phyloP scores from a whole-genome alignment of 2,888 invertebrate species.

The Drosophila nr. perissopoda region DNA sequence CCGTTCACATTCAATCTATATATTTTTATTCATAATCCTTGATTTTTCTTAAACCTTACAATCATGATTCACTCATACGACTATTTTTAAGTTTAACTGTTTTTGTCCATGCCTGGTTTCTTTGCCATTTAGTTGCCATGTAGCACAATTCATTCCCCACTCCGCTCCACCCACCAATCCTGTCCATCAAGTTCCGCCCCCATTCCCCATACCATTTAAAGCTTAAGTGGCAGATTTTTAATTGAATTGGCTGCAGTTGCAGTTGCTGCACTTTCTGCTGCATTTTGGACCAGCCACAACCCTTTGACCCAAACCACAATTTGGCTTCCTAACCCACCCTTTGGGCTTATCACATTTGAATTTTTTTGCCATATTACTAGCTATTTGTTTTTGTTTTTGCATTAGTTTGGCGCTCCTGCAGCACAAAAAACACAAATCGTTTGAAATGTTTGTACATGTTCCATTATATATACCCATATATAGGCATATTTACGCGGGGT shows the following conservation, averaged over 20 bases:
- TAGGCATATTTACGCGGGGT: conserved; percentile 17
- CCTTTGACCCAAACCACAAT: conserved; percentile 29
- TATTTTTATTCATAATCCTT: background rate
- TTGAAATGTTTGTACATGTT: conserved; percentile 66
- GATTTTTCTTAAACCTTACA: background rate
- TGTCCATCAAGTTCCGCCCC: background rate
- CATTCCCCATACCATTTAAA: conserved; percentile 38
- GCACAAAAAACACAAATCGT: conserved; percentile 50
- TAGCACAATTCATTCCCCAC: conserved; percentile 11
- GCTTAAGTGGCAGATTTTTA: conserved; percentile 82
- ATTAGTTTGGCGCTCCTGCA: conserved; percentile 67
- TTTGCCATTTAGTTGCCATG: conserved; percentile 31
- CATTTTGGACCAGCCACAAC: conserved; percentile 38
- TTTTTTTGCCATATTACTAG: conserved; percentile 68
- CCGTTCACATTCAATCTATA: background rate
- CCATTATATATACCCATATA: conserved; percentile 43
- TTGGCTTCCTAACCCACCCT: background rate
- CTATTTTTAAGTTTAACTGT: background rate
- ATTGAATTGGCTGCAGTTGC: conserved; percentile 80
- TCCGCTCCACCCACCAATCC: background rate
- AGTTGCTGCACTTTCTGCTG: conserved; percentile 50
- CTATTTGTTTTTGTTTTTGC: conserved; percentile 73
- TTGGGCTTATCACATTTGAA: conserved; percentile 39
- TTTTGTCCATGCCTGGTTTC: conserved; percentile 32
- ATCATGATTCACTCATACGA: too few relatives aligned